Evolutionary conservation across 2,113 vertebrate genomes (phyloP).

Genomic region (Cromileptes altivelis): DNA sequence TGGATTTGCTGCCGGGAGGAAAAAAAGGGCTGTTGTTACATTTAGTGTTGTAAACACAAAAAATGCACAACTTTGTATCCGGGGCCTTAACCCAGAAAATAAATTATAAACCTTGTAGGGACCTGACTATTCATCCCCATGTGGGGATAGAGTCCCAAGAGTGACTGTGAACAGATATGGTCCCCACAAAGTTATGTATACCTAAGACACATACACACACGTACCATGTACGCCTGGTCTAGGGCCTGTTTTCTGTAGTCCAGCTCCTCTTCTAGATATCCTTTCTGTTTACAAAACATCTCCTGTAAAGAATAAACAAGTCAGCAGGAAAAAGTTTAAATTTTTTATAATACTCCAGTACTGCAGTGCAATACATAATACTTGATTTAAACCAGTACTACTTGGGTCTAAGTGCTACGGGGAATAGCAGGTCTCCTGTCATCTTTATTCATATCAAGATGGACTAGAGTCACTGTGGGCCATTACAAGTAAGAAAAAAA

Average conservation of each 20-base stretch:
- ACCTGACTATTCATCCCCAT: background rate
- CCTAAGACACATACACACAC: constrained; percentile 34
- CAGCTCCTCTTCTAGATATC: constrained; percentile 97
- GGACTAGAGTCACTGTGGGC: background rate
- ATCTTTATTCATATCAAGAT: background rate
- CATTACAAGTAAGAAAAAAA: background rate
- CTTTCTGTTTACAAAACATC: constrained; percentile 99
- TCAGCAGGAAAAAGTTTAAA: background rate
- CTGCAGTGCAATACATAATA: background rate
- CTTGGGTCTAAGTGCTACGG: background rate
- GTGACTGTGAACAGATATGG: background rate
- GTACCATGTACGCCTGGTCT: constrained; percentile 98
- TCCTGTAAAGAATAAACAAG: constrained; percentile 84
- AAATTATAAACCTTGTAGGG: background rate
- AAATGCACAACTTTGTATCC: background rate
- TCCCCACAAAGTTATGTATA: background rate
- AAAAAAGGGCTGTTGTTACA: background rate
- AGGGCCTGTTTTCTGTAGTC: constrained; percentile 98
- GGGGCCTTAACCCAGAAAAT: background rate
- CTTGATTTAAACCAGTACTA: background rate
- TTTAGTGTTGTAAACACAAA: background rate
- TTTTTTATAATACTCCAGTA: no score
- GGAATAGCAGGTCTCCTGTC: background rate
- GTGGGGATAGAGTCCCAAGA: background rate
- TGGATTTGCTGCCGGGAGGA: constrained; percentile 93